A percentile compares a stretch with the other conserved stretches of the same genome.
These are phyloP conservation scores for Tenthredo notha DNA, from an alignment of 2,888 invertebrate species.

Conservation along the genomic window DNA sequence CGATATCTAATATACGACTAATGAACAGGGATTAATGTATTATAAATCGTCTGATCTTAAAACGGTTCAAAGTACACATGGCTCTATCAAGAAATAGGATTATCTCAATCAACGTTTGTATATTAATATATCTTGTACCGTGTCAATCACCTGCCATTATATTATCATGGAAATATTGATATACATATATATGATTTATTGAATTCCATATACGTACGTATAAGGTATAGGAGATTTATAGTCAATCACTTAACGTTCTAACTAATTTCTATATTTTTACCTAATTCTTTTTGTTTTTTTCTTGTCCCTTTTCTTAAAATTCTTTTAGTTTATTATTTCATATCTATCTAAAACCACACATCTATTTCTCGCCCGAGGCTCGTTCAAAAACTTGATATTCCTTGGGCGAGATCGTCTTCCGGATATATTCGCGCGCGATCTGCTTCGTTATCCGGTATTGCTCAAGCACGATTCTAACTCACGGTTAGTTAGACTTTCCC, in stretches of 20 bases:
- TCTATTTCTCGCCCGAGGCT: neutral
- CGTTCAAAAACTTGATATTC: constrained; percentile 59
- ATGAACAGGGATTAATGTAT: neutral
- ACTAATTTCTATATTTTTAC: too few relatives aligned
- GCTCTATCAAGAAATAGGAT: neutral
- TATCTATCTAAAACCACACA: too few relatives aligned
- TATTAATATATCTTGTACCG: constrained; percentile 15
- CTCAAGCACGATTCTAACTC: neutral
- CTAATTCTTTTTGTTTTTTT: too few relatives aligned
- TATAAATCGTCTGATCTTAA: neutral
- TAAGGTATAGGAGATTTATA: too few relatives aligned
- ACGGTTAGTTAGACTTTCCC: constrained; percentile 41
- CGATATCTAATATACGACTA: neutral
- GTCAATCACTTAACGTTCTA: too few relatives aligned
- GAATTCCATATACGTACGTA: too few relatives aligned
- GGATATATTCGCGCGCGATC: constrained; percentile 57
- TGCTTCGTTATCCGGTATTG: constrained; percentile 64
- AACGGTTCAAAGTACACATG: neutral
- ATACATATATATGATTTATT: too few relatives aligned
- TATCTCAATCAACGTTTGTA: neutral
- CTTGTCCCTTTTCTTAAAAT: too few relatives aligned
- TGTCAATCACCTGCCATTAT: neutral
- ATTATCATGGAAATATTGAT: too few relatives aligned
- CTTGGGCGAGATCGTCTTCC: constrained; percentile 57
- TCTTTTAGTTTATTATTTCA: too few relatives aligned